Evolutionary conservation across 2,113 vertebrate species (phyloP).

Genomic region (Myotis brandtii): DNA sequence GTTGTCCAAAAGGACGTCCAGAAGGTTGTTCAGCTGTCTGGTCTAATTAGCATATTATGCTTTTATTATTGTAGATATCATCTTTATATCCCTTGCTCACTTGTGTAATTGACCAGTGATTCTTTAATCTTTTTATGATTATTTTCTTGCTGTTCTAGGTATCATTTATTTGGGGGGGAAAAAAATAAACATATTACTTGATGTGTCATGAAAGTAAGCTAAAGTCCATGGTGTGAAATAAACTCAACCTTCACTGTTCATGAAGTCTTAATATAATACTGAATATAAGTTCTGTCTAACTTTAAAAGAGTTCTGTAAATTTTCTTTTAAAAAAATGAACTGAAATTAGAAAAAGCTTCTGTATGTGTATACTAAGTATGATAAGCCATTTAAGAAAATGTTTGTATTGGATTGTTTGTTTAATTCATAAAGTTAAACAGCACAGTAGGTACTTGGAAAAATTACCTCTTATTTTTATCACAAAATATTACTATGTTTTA

Average conservation of each 20-base stretch:
- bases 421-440: neutral
- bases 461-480: neutral
- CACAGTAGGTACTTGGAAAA: neutral
- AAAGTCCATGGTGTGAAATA: neutral
- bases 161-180: neutral
- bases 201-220: neutral
- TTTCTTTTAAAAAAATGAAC: neutral
- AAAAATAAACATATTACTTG: neutral
- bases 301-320: neutral
- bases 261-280: neutral
- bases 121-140: neutral
- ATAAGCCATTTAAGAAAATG: neutral
- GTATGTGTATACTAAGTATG: neutral
- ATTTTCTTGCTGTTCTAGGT: neutral
- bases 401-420: neutral
- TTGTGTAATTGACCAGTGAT: neutral
- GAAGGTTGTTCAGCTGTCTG: too few relatives aligned
- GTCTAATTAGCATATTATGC: too few relatives aligned
- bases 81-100: neutral
- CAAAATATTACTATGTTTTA: conserved; percentile 63
- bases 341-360: neutral
- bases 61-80: neutral
- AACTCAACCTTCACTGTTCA: neutral
- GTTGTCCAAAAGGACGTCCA: too few relatives aligned
- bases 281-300: neutral